phyloP scores from a whole-genome alignment of 1,140 invertebrate genomes.

The Gryon sp. region DNA sequence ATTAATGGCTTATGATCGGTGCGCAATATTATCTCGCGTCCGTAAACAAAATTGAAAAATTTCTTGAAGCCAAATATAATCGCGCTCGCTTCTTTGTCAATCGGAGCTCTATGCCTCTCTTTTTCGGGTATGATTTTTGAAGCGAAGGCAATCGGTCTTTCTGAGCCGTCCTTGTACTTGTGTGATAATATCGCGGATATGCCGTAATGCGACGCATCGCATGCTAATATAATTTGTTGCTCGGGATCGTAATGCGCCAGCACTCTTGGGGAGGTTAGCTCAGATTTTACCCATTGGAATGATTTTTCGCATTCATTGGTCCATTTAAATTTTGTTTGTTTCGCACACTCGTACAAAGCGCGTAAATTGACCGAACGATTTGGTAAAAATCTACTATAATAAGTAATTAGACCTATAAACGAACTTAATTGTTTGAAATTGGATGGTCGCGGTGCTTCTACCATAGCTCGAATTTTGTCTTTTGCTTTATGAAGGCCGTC shows the following conservation, averaged over 20 bases:
- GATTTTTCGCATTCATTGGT: slow-evolving; percentile 11
- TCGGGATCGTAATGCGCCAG: slow-evolving; percentile 60
- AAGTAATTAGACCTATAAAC: slow-evolving; percentile 29
- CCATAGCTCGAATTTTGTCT: slow-evolving; percentile 54
- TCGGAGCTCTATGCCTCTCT: slow-evolving; percentile 17
- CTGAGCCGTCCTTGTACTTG: neutral
- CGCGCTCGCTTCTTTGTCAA: slow-evolving; percentile 81
- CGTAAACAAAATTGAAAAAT: slow-evolving; percentile 80
- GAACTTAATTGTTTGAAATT: slow-evolving; percentile 43
- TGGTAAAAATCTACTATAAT: slow-evolving; percentile 42
- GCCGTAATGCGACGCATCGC: slow-evolving; percentile 34
- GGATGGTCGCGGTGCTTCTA: slow-evolving; percentile 51
- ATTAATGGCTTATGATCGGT: slow-evolving; percentile 75
- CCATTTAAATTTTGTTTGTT: slow-evolving; percentile 8
- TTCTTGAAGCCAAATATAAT: slow-evolving; percentile 80
- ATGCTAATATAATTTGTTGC: slow-evolving; percentile 37
- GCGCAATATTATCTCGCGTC: slow-evolving; percentile 75
- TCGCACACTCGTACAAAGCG: slow-evolving; percentile 18
- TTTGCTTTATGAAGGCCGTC: slow-evolving; percentile 54
- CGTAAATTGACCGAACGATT: slow-evolving; percentile 19
- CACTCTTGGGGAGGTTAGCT: slow-evolving; percentile 53
- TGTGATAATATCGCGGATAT: slow-evolving; percentile 8
- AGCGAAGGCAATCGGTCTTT: slow-evolving; percentile 1
- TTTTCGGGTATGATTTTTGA: slow-evolving; percentile 6
- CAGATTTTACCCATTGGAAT: slow-evolving; percentile 31